Percentiles rank a stretch among this genome's conserved stretches.
Evolutionary conservation across 2,797 vertebrate genomes (phyloP).

Genomic region (Sphaeramia orbicularis): DNA sequence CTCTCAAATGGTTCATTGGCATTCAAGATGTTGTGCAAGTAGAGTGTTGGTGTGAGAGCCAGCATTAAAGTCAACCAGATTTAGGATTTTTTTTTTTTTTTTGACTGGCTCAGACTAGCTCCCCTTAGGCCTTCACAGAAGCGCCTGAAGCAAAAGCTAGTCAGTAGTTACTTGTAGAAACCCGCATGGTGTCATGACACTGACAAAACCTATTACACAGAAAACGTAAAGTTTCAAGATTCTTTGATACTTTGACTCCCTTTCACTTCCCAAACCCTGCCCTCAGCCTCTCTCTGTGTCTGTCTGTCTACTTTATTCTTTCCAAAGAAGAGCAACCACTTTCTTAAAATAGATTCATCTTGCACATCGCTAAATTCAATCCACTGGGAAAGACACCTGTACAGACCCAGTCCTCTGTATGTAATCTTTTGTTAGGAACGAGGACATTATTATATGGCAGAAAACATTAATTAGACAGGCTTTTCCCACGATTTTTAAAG

Average conservation of each 20-base stretch:
- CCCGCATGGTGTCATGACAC: conserved; percentile 46
- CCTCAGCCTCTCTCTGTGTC: conserved; percentile 26
- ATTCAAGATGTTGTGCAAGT: conserved; percentile 48
- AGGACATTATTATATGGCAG: conserved; percentile 1
- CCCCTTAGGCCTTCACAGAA: conserved; percentile 65
- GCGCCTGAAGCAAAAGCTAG: conserved; percentile 69
- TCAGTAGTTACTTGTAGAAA: conserved; percentile 48
- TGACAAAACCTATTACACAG: conserved; percentile 59
- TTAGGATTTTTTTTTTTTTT: conserved; percentile 38
- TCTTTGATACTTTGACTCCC: conserved; percentile 47
- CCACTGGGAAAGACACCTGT: conserved; percentile 7
- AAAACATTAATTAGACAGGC: conserved; percentile 3
- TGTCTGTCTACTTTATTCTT: conserved; percentile 1
- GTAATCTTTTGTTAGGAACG: conserved; percentile 3
- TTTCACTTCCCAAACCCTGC: conserved; percentile 36
- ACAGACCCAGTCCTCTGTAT: not conserved
- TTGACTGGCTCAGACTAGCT: conserved; percentile 55
- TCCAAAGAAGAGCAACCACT: conserved; percentile 11
- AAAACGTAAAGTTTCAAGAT: conserved; percentile 56
- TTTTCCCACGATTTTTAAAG: conserved; percentile 19
- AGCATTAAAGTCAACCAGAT: conserved; percentile 58
- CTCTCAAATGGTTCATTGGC: conserved; percentile 44
- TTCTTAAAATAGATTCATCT: conserved; percentile 21
- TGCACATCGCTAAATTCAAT: not conserved
- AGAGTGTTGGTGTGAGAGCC: conserved; percentile 53